These are phyloP conservation scores for Cybosia mesomella DNA, from an alignment of 2,888 invertebrate genomes.

Conservation along the genomic window DNA sequence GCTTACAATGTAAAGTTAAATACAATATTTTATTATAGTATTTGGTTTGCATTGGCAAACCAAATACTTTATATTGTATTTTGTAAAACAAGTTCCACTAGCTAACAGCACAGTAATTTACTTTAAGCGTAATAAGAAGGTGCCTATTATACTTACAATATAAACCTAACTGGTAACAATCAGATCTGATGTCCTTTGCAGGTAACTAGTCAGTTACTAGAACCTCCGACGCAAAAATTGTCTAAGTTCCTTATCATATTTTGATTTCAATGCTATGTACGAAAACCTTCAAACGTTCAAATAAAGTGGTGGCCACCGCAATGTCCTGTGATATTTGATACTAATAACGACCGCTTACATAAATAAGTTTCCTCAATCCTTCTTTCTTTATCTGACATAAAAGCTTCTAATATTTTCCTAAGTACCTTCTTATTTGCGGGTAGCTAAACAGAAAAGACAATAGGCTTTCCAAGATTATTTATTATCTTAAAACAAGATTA, in stretches of 20 bases:
- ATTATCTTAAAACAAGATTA: constrained; percentile 15
- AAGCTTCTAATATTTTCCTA: constrained; percentile 10
- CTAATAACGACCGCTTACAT: constrained; percentile 7
- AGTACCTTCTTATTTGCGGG: neutral
- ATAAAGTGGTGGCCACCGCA: neutral
- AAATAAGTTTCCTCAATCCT: constrained; percentile 1
- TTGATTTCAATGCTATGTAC: neutral
- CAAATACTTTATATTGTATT: no score
- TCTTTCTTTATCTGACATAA: constrained; percentile 7
- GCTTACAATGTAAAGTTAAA: no score
- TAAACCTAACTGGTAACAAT: no score
- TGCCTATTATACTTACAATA: no score
- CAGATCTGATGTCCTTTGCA: neutral
- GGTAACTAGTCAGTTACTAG: neutral
- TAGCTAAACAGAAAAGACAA: constrained; percentile 9
- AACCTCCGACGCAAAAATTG: neutral
- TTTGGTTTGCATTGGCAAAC: no score
- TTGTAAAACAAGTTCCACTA: no score
- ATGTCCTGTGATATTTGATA: constrained; percentile 6
- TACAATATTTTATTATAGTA: no score
- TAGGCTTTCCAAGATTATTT: constrained; percentile 13
- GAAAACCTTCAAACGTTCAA: neutral
- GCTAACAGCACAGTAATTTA: no score
- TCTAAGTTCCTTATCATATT: neutral
- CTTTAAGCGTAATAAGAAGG: no score